Evolutionary conservation across 2,888 invertebrate genomes (phyloP).

Genomic region (Leucozona laternaria): DNA sequence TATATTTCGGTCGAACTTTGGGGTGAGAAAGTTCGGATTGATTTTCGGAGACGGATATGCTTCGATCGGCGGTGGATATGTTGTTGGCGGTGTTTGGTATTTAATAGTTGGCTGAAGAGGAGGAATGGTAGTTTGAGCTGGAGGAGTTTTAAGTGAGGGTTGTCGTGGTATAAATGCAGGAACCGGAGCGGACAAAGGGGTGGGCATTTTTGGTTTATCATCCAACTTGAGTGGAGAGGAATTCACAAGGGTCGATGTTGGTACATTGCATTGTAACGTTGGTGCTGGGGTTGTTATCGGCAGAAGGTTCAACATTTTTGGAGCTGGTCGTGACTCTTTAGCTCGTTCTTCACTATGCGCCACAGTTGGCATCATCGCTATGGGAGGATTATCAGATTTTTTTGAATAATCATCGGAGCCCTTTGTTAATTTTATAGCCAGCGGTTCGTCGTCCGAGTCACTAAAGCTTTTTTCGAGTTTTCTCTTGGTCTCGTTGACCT

Average conservation of each 20-base stretch:
- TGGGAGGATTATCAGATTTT: conserved; percentile 68
- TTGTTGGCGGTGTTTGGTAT: conserved; percentile 82
- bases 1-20: conserved; percentile 81
- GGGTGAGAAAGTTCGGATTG: conserved; percentile 83
- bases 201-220: conserved; percentile 62
- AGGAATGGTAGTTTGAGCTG: conserved; percentile 71
- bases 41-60: conserved; percentile 83
- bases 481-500: conserved; percentile 81
- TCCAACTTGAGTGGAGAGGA: conserved; percentile 33
- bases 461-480: conserved; percentile 85
- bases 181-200: conserved; percentile 64
- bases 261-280: conserved; percentile 41
- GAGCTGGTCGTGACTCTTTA: conserved; percentile 60
- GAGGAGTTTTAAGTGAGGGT: conserved; percentile 54
- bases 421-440: conserved; percentile 85
- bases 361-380: conserved; percentile 33
- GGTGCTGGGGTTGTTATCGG: conserved; percentile 78
- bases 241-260: conserved; percentile 22
- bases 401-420: conserved; percentile 74
- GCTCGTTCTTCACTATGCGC: conserved; percentile 34
- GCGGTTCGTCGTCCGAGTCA: conserved; percentile 88
- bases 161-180: conserved; percentile 51
- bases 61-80: conserved; percentile 82
- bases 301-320: conserved; percentile 78
- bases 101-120: conserved; percentile 79